phyloP scores from a whole-genome alignment of 2,797 vertebrate species.

The Leptodactylus fallax region DNA sequence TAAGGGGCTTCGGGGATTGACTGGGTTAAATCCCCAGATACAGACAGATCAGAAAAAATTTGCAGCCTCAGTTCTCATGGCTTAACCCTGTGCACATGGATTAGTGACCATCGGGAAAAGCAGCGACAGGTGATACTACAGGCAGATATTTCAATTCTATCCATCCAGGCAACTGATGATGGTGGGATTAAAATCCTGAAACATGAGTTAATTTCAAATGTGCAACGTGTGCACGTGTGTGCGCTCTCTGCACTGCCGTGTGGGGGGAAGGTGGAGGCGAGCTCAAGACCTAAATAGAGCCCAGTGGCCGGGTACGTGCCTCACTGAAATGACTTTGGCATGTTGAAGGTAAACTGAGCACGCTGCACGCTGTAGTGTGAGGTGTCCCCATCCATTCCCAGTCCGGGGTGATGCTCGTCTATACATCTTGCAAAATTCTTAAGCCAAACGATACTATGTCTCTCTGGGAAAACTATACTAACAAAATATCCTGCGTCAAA shows the following conservation, averaged over 20 bases:
- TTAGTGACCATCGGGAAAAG: constrained; percentile 63
- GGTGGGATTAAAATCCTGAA: constrained; percentile 64
- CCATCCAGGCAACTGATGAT: constrained; percentile 64
- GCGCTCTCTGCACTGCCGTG: constrained; percentile 25
- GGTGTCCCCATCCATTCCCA: constrained; percentile 28
- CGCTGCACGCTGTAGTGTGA: constrained; percentile 16
- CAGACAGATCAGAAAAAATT: constrained; percentile 64
- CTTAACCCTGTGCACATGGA: constrained; percentile 60
- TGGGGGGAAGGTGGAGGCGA: constrained; percentile 52
- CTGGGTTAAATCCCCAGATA: constrained; percentile 64
- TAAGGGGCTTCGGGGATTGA: constrained; percentile 63
- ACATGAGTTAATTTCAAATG: constrained; percentile 65
- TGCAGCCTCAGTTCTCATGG: constrained; percentile 51
- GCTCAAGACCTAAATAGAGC: constrained; percentile 46
- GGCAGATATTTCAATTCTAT: constrained; percentile 61
- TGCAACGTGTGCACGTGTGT: constrained; percentile 62
- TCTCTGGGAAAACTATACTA: background rate
- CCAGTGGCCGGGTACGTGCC: constrained; percentile 49
- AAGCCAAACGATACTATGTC: background rate
- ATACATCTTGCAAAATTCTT: constrained; percentile 35
- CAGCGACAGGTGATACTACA: constrained; percentile 63
- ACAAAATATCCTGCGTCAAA: constrained; percentile 1
- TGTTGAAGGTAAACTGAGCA: constrained; percentile 49
- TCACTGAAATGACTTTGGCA: constrained; percentile 52
- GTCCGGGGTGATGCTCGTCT: constrained; percentile 2